A percentile compares a stretch with the other conserved stretches of the same genome.
These are phyloP conservation scores for Eremophila alpestris DNA, from an alignment of 2,797 vertebrate genomes.

Conservation along the genomic window DNA sequence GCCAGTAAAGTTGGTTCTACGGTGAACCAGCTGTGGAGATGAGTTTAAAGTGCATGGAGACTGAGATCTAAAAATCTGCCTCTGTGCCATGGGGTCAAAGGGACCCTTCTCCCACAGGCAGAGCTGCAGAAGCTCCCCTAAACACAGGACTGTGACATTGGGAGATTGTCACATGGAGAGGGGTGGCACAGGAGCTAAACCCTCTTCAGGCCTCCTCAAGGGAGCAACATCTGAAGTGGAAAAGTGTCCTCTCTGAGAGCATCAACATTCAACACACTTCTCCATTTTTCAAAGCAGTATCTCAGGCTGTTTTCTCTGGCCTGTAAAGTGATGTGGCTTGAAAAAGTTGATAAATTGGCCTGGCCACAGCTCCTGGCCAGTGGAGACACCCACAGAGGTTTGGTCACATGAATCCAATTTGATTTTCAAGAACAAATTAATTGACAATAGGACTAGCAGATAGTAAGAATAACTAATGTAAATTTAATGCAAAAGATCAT, in stretches of 20 bases:
- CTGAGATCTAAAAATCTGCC: neutral
- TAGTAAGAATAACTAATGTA: neutral
- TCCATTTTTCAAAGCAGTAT: neutral
- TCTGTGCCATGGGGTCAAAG: neutral
- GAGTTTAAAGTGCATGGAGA: neutral
- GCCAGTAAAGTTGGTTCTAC: neutral
- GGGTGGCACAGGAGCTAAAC: neutral
- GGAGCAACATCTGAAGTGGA: neutral
- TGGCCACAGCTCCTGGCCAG: neutral
- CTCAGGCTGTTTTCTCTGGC: neutral
- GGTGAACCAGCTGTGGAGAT: conserved; percentile 3
- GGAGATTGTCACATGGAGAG: neutral
- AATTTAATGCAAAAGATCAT: neutral
- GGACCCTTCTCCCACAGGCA: neutral
- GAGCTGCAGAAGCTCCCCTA: neutral
- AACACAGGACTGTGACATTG: neutral
- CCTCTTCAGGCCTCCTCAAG: neutral
- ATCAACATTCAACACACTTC: neutral
- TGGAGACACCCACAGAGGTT: neutral
- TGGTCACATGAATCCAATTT: neutral
- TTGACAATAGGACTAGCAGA: neutral
- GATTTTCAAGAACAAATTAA: neutral
- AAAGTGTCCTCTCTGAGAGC: neutral
- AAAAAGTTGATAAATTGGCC: neutral
- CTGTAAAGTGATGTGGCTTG: neutral